Conservation (phyloP, 2,113 vertebrate genomes). For the Bufo gargarizans region DNA sequence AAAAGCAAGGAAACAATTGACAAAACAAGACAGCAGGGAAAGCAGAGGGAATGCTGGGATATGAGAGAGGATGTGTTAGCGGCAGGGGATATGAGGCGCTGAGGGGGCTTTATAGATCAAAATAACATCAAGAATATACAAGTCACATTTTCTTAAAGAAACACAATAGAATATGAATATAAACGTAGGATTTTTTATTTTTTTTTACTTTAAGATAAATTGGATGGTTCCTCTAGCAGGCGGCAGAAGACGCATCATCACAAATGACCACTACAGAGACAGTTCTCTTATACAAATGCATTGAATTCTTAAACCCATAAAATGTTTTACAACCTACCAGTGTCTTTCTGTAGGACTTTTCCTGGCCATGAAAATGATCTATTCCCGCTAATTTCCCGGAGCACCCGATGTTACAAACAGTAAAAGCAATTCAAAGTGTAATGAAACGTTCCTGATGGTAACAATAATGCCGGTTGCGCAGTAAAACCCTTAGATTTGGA, state of each 20-base stretch:
- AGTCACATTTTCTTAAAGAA: constrained; percentile 7
- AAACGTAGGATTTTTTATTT: neutral
- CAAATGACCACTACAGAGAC: constrained; percentile 28
- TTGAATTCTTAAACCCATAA: constrained; percentile 39
- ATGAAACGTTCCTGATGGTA: constrained; percentile 52
- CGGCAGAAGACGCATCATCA: constrained; percentile 27
- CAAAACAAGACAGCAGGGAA: constrained; percentile 29
- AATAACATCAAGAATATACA: constrained; percentile 9
- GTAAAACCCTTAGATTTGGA: constrained; percentile 26
- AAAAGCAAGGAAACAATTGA: constrained; percentile 27
- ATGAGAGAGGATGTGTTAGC: constrained; percentile 1
- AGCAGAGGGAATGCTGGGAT: constrained; percentile 26
- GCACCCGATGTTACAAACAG: constrained; percentile 52
- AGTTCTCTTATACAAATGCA: constrained; percentile 29
- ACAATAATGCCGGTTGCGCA: constrained; percentile 48
- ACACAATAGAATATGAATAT: neutral
- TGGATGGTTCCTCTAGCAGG: neutral
- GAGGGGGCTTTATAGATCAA: constrained; percentile 17
- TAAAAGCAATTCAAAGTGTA: constrained; percentile 53
- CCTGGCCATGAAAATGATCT: constrained; percentile 49
- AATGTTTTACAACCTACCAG: constrained; percentile 48
- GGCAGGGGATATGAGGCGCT: constrained; percentile 8
- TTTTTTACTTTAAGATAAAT: neutral
- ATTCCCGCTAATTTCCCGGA: constrained; percentile 44
- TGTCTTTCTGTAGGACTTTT: constrained; percentile 30